A percentile compares a stretch with the other conserved stretches of the same genome.
phyloP scores from a whole-genome alignment of 2,113 vertebrate genomes.

The Elephantulus edwardii region DNA sequence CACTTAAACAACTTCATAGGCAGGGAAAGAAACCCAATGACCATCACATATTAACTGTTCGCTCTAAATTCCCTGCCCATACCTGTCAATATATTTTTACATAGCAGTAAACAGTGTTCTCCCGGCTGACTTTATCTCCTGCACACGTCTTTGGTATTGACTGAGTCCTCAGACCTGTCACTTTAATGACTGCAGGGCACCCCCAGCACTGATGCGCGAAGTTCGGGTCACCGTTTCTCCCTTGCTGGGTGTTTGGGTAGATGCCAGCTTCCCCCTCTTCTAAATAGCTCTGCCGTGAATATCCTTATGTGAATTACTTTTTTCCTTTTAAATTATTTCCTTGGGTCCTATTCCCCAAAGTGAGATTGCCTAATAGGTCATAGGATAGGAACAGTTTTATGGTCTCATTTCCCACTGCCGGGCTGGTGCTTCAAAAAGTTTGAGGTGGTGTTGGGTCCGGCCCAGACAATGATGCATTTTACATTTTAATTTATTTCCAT shows the following conservation, averaged over 20 bases:
- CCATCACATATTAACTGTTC: constrained; percentile 27
- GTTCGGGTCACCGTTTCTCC: constrained; percentile 37
- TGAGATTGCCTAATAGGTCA: constrained; percentile 54
- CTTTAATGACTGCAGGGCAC: constrained; percentile 41
- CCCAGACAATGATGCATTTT: neutral
- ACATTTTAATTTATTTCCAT: constrained; percentile 6
- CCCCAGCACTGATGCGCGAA: neutral
- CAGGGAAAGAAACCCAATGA: neutral
- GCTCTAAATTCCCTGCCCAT: constrained; percentile 28
- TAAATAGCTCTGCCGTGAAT: constrained; percentile 16
- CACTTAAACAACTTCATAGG: constrained; percentile 70
- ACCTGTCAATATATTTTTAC: constrained; percentile 70
- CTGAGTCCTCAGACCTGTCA: constrained; percentile 55
- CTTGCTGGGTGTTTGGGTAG: neutral
- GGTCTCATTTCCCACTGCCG: neutral
- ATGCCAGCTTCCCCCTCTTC: constrained; percentile 25
- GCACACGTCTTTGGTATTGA: constrained; percentile 57
- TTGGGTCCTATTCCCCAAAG: constrained; percentile 57
- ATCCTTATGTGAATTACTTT: constrained; percentile 40
- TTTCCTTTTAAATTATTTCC: constrained; percentile 53
- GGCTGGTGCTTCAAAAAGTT: neutral
- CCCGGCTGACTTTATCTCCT: constrained; percentile 44
- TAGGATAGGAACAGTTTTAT: neutral
- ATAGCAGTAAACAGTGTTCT: constrained; percentile 54
- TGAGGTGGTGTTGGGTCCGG: neutral